phyloP scores from a whole-genome alignment of 1,140 invertebrate genomes.

The Drosophila bipectinata region DNA sequence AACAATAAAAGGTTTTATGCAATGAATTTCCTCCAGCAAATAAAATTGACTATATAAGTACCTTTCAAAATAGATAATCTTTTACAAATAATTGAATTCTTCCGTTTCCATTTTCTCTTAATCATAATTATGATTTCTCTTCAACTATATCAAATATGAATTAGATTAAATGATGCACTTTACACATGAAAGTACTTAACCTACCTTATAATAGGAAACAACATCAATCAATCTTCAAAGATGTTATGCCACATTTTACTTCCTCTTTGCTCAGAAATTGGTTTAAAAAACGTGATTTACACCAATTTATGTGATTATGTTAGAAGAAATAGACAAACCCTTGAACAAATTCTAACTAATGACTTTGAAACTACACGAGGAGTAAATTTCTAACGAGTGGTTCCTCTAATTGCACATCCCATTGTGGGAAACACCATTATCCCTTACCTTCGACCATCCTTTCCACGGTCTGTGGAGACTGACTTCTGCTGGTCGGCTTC shows the following conservation, averaged over 20 bases:
- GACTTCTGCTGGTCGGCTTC: constrained; percentile 12
- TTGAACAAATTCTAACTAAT: constrained; percentile 1
- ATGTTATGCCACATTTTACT: not conserved
- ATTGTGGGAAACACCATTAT: not conserved
- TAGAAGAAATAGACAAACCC: not conserved
- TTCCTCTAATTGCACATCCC: constrained; percentile 12
- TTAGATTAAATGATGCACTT: not conserved
- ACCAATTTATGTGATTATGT: not conserved
- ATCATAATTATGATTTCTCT: not conserved
- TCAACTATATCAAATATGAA: constrained; percentile 1
- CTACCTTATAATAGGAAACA: not conserved
- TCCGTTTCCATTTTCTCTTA: not conserved
- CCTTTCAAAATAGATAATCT: not conserved
- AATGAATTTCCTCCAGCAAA: too few relatives aligned
- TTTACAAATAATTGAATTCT: not conserved
- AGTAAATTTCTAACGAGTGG: not conserved
- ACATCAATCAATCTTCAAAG: not conserved
- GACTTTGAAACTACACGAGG: not conserved
- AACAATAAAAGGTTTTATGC: not conserved
- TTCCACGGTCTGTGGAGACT: constrained; percentile 37
- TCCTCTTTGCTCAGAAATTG: too few relatives aligned
- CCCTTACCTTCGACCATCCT: not conserved
- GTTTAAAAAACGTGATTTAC: too few relatives aligned
- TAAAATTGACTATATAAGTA: too few relatives aligned
- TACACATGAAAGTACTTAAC: not conserved